Evolutionary conservation across 2,797 vertebrate species (phyloP), one percentile per base, ranked within the genome.

Genomic region (Pangasius larnaudii): DNA sequence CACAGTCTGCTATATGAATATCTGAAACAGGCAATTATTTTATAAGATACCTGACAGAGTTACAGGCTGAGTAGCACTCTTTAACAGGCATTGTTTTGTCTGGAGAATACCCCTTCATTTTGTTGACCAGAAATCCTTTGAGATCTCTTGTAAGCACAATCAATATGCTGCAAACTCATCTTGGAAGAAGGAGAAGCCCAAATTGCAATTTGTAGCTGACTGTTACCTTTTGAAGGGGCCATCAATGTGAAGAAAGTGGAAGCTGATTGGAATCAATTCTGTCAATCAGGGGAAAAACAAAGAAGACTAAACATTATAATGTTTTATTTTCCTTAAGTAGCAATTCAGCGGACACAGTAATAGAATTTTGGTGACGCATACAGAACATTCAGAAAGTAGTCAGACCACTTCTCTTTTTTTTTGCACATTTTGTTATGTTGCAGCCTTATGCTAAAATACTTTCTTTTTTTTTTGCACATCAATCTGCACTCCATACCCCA

Each of bases 181-280:
- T 27, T 78, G 46, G n/a, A 63, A 46, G 56, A 51, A 19, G 14
- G 27, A 69, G 36, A 42, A 49, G 49, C 27, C 42, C 39, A 85
- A 75, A 69, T 80, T 88, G 75, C 63, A 69, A 80, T 83, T 89
- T 85, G 82, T n/a, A 71, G 80, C 84, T 58, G 33, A 65, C 89
- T 86, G 79, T 63, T 72, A 82, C 84, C 71, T 88, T 86, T 86
- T 72, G 19, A n/a, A 72, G 53, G 46, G 27, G 13, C 42, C 36
- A 51, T 59, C 81, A 69, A 74, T 67, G 79, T 82, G 83, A 27
- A 89, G 61, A 71, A 51, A 67, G 67, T 59, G 16, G 46, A 63
- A 80, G 42, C 71, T 74, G 51, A 51, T 83, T 56, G 78, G 58
- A 89, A 90, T 77, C 83, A 85, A 90, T 79, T 65, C 71, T 85